phyloP scores from a whole-genome alignment of 2,113 vertebrate genomes.

The Cryptomyrus ogoouensis region DNA sequence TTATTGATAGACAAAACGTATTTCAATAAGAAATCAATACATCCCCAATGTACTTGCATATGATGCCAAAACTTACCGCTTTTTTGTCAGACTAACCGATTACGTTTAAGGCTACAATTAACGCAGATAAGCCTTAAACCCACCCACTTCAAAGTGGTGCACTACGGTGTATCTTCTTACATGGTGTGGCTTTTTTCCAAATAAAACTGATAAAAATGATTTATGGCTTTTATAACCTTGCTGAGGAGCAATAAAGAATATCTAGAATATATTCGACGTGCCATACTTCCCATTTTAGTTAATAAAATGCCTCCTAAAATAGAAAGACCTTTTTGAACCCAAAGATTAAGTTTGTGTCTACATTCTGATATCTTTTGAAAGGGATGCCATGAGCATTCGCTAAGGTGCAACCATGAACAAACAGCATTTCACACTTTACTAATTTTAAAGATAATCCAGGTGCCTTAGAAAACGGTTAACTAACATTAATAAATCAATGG shows the following conservation, averaged over 20 bases:
- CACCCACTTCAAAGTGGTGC: neutral
- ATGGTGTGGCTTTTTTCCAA: neutral
- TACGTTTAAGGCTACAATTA: neutral
- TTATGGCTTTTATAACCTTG: neutral
- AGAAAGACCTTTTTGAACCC: neutral
- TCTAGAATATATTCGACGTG: neutral
- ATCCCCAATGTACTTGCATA: neutral
- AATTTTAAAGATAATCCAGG: neutral
- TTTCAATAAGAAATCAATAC: neutral
- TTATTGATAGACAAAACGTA: neutral
- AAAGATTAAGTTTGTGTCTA: neutral
- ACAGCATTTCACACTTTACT: neutral
- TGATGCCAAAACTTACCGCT: neutral
- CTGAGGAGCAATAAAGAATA: neutral
- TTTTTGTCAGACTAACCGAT: neutral
- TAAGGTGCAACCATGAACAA: neutral
- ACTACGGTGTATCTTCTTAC: neutral
- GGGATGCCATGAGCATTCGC: neutral
- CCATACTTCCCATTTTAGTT: neutral
- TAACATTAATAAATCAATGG: neutral
- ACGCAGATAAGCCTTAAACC: neutral
- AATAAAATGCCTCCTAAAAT: neutral
- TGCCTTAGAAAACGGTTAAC: neutral
- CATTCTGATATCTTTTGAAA: neutral
- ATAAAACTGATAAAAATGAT: neutral